Conservation (phyloP, 1,140 invertebrate genomes). For the Drosophila truncata region DNA sequence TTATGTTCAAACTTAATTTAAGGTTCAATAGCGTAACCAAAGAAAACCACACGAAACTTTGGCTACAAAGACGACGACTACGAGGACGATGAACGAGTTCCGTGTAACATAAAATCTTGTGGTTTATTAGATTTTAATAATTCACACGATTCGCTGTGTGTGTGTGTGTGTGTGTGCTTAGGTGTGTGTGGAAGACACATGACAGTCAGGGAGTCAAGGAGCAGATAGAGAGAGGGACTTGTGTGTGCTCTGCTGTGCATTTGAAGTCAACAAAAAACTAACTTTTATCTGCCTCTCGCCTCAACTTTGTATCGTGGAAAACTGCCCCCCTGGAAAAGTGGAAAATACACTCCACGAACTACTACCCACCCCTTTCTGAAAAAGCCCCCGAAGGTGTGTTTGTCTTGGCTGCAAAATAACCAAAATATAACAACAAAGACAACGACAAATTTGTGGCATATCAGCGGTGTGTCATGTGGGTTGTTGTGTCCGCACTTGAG, state of each 20-base stretch:
- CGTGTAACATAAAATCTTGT: slow-evolving; percentile 85
- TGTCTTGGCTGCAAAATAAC: slow-evolving; percentile 59
- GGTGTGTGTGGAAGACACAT: slow-evolving; percentile 68
- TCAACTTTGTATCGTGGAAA: slow-evolving; percentile 44
- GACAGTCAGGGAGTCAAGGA: slow-evolving; percentile 47
- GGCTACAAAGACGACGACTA: slow-evolving; percentile 53
- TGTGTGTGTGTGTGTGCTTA: slow-evolving; percentile 17
- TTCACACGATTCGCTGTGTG: slow-evolving; percentile 72
- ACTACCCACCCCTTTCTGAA: slow-evolving; percentile 11
- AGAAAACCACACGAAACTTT: slow-evolving; percentile 83
- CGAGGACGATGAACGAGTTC: slow-evolving; percentile 69
- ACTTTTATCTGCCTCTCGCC: slow-evolving; percentile 67
- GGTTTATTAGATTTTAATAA: slow-evolving; percentile 85
- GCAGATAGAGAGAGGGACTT: slow-evolving; percentile 16
- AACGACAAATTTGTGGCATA: slow-evolving; percentile 79
- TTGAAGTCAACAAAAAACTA: slow-evolving; percentile 81
- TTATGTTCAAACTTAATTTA: slow-evolving; percentile 85
- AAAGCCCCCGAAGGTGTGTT: slow-evolving; percentile 77
- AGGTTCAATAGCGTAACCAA: slow-evolving; percentile 85
- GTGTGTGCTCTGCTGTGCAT: slow-evolving; percentile 49
- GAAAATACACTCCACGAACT: background rate
- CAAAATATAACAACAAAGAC: slow-evolving; percentile 62
- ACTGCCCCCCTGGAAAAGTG: slow-evolving; percentile 16
- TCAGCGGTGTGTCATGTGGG: slow-evolving; percentile 79
- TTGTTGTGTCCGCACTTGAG: slow-evolving; percentile 48